phyloP scores from a whole-genome alignment of 2,113 vertebrate species.

The Callocephalon fimbriatum region DNA sequence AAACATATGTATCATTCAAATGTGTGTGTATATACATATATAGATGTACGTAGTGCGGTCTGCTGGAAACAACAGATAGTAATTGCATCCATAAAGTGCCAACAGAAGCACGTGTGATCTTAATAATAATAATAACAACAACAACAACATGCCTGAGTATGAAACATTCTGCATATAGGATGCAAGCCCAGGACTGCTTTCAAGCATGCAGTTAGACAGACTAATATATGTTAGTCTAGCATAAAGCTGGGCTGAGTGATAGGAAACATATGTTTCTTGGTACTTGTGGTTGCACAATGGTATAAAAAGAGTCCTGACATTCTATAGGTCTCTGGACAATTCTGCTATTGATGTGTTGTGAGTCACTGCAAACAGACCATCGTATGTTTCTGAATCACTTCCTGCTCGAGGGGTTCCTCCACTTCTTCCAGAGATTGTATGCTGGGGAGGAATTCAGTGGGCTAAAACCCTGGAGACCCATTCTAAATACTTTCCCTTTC shows the following conservation, averaged over 20 bases:
- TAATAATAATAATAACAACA: not conserved
- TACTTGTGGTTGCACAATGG: constrained; percentile 48
- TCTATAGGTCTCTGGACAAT: constrained; percentile 72
- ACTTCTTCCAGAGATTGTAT: constrained; percentile 47
- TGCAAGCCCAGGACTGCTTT: not conserved
- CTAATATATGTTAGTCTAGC: not conserved
- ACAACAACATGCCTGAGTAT: not conserved
- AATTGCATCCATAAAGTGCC: not conserved
- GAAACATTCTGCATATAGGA: not conserved
- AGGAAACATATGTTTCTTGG: constrained; percentile 76
- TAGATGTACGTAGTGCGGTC: not conserved
- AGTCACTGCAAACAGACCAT: constrained; percentile 71
- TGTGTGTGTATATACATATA: not conserved
- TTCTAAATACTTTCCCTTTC: constrained; percentile 35
- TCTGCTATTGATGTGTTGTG: constrained; percentile 66
- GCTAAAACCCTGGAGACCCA: constrained; percentile 17
- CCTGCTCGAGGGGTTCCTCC: constrained; percentile 61
- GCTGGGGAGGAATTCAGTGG: constrained; percentile 37
- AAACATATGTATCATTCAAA: not conserved
- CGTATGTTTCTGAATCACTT: constrained; percentile 78
- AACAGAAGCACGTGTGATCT: not conserved
- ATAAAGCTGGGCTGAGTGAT: constrained; percentile 48
- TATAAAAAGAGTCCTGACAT: constrained; percentile 62
- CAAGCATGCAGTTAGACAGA: not conserved
- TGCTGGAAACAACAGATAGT: not conserved